phyloP scores from a whole-genome alignment of 2,797 vertebrate genomes.

The Huso huso region DNA sequence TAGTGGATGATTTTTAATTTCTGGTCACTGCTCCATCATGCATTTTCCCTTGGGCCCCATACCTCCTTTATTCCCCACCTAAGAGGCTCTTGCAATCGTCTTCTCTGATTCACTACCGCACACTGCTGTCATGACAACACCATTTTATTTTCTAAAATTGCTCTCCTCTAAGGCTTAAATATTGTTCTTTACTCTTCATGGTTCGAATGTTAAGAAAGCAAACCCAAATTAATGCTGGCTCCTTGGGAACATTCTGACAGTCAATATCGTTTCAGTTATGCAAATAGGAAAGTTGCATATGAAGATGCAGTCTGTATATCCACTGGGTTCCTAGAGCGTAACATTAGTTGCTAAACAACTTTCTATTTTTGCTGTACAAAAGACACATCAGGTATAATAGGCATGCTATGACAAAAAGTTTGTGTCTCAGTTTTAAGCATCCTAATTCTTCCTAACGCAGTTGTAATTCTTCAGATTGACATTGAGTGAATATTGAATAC shows the following conservation, averaged over 20 bases:
- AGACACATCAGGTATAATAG: too few relatives aligned
- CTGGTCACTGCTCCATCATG: constrained; percentile 31
- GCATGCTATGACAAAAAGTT: too few relatives aligned
- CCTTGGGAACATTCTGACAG: constrained; percentile 32
- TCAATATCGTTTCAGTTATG: constrained; percentile 36
- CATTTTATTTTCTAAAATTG: constrained; percentile 47
- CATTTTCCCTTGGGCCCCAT: constrained; percentile 11
- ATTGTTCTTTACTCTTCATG: constrained; percentile 47
- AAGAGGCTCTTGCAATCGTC: constrained; percentile 34
- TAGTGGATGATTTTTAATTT: constrained; percentile 28
- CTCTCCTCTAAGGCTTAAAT: constrained; percentile 51
- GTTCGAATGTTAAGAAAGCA: constrained; percentile 47
- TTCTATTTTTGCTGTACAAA: too few relatives aligned
- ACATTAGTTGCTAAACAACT: too few relatives aligned
- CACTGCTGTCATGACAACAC: constrained; percentile 48
- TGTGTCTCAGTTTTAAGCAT: too few relatives aligned
- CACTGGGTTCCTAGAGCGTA: too few relatives aligned
- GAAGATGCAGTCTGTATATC: background rate
- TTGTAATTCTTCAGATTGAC: too few relatives aligned
- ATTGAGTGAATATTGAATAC: too few relatives aligned
- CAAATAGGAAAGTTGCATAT: constrained; percentile 39
- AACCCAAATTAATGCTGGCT: constrained; percentile 53
- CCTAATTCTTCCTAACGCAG: too few relatives aligned
- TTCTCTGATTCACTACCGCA: constrained; percentile 36
- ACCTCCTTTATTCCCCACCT: constrained; percentile 32